Percentiles rank a stretch among this genome's conserved stretches.
phyloP scores from a whole-genome alignment of 2,113 vertebrate genomes.

The Conger conger region DNA sequence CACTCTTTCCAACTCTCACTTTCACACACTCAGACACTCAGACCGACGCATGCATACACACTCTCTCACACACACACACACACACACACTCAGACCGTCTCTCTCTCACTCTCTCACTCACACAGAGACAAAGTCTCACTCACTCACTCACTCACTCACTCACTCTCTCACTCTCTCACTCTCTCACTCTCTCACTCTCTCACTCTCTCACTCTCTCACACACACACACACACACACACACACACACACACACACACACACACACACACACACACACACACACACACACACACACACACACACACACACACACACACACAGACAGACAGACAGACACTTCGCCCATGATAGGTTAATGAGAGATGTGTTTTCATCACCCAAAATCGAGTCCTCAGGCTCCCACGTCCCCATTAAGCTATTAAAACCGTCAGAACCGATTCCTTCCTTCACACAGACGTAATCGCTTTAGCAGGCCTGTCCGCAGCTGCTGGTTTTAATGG shows the following conservation, averaged over 20 bases:
- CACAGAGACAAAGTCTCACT: constrained; percentile 9
- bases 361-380: neutral
- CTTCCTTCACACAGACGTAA: neutral
- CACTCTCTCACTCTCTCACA: too few species aligned
- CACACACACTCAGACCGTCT: neutral
- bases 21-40: constrained; percentile 18
- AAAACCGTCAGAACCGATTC: constrained; percentile 6
- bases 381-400: neutral
- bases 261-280: constrained; percentile 20
- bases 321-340: neutral
- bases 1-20: too few species aligned
- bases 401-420: constrained; percentile 1
- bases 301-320: neutral
- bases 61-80: neutral
- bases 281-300: neutral
- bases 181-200: too few species aligned
- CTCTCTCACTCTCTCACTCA: neutral
- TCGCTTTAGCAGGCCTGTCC: neutral
- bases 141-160: neutral
- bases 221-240: constrained; percentile 3
- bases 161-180: too few species aligned
- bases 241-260: neutral
- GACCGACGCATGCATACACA: neutral
- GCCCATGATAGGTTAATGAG: neutral
- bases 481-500: neutral